Percentiles rank a stretch among this genome's conserved stretches.
These are phyloP conservation scores for Apodemus speciosus DNA, from an alignment of 2,113 vertebrate genomes.

Conservation along the genomic window DNA sequence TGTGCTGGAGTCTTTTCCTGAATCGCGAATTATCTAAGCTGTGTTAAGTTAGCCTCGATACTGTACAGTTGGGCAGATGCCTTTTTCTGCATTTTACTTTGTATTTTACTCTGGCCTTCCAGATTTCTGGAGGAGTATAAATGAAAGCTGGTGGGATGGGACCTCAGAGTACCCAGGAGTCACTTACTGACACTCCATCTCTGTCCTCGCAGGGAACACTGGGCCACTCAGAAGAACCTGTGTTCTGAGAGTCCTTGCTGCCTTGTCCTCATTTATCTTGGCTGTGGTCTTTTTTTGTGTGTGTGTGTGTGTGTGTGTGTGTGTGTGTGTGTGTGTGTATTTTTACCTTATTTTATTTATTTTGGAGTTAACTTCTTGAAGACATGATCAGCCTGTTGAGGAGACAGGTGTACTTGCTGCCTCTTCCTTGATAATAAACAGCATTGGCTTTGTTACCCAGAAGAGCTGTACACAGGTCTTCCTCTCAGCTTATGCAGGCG, in stretches of 20 bases:
- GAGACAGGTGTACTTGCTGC: background rate
- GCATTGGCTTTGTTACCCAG: background rate
- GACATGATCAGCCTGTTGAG: background rate
- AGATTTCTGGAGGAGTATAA: background rate
- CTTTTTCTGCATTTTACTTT: too few relatives aligned
- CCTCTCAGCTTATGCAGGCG: background rate
- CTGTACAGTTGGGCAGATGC: too few relatives aligned
- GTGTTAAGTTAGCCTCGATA: background rate
- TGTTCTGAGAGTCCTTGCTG: background rate
- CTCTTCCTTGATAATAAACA: background rate
- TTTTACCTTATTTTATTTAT: slow-evolving; percentile 12
- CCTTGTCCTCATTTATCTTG: background rate
- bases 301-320: too few relatives aligned
- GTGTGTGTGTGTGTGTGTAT: background rate
- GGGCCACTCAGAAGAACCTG: background rate
- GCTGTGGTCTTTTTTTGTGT: background rate
- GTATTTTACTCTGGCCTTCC: background rate
- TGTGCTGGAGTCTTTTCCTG: background rate
- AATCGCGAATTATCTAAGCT: rapidly evolving
- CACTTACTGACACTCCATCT: background rate
- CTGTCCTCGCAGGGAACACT: too few relatives aligned
- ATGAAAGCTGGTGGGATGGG: background rate
- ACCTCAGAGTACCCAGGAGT: background rate
- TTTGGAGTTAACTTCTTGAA: background rate
- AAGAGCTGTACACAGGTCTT: background rate